These are phyloP conservation scores for Pammene aurita DNA, from an alignment of 2,888 invertebrate species.

Conservation along the genomic window DNA sequence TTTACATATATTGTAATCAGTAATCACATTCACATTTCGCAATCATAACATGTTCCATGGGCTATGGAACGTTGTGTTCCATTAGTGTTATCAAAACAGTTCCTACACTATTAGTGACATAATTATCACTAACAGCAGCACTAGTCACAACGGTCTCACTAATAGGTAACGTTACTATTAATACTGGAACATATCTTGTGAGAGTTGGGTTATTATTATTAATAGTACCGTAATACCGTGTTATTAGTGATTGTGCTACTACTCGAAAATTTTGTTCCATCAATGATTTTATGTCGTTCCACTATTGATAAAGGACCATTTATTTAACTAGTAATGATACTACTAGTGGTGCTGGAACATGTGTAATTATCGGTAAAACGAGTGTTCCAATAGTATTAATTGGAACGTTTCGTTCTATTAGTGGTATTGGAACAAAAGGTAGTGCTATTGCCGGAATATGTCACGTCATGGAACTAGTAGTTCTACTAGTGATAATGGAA, in stretches of 20 bases:
- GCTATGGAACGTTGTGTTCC: conserved; percentile 12
- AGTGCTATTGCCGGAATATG: neutral
- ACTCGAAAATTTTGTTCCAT: too few relatives aligned
- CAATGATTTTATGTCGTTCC: too few relatives aligned
- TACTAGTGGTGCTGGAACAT: neutral
- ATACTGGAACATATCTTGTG: too few relatives aligned
- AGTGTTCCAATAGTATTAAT: neutral
- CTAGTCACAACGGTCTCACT: too few relatives aligned
- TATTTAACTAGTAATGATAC: neutral
- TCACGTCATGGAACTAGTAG: conserved; percentile 51
- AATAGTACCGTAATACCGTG: too few relatives aligned
- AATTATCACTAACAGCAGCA: too few relatives aligned
- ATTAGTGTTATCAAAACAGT: neutral
- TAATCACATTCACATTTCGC: conserved; percentile 23
- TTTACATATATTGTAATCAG: conserved; percentile 24
- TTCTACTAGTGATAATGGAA: conserved; percentile 82
- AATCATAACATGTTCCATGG: conserved; percentile 19
- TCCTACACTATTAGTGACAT: neutral
- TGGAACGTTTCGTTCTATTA: neutral
- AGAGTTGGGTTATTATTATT: too few relatives aligned
- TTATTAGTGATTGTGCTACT: too few relatives aligned
- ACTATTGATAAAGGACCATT: too few relatives aligned
- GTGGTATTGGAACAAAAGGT: neutral
- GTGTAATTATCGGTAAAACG: too few relatives aligned
- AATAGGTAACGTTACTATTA: too few relatives aligned